Conservation (phyloP, 2,113 vertebrate species). For the Xyrauchen texanus region DNA sequence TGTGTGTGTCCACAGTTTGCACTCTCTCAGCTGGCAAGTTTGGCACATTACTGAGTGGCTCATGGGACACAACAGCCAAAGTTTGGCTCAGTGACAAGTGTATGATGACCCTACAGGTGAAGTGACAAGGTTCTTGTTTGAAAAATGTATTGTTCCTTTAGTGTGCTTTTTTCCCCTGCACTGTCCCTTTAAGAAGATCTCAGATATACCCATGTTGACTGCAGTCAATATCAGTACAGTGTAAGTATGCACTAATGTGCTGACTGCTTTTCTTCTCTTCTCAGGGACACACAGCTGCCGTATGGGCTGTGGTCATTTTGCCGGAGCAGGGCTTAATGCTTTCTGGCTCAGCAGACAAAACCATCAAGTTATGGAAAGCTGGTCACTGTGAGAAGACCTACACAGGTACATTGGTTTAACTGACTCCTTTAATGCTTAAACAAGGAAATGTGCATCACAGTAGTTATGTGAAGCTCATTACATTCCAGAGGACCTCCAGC, state of each 20-base stretch:
- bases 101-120: constrained; percentile 98
- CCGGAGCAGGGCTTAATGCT: constrained; percentile 96
- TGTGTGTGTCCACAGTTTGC: constrained; percentile 79
- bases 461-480: background rate
- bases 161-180: too few relatives aligned
- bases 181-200: background rate
- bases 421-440: background rate
- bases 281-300: constrained; percentile 91
- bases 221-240: background rate
- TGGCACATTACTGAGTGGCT: constrained; percentile 94
- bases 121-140: background rate
- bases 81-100: constrained; percentile 97
- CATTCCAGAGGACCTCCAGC: background rate
- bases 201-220: background rate
- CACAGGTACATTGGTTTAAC: constrained; percentile 75
- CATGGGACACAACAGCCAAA: constrained; percentile 96
- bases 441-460: background rate
- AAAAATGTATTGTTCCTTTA: background rate
- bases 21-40: constrained; percentile 94
- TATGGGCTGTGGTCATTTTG: constrained; percentile 93
- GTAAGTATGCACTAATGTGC: background rate
- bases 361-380: constrained; percentile 97
- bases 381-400: constrained; percentile 92
- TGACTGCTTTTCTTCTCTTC: background rate
- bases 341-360: constrained; percentile 95